Percentiles rank a stretch among this genome's conserved stretches.
phyloP scores from a whole-genome alignment of 2,797 vertebrate genomes.

The Lithobates sylvaticus region DNA sequence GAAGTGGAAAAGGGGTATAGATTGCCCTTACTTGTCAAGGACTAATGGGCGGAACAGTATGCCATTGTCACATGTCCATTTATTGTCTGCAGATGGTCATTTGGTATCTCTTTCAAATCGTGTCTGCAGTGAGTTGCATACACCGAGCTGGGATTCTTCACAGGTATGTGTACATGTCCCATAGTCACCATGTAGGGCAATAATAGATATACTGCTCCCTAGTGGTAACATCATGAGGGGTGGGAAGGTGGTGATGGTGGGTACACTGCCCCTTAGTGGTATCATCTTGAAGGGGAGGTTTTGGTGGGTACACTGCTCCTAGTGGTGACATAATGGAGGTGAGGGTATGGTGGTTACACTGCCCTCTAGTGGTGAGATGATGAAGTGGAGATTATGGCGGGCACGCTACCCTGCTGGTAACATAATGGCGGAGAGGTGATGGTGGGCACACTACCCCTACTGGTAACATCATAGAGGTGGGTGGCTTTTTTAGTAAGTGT shows the following conservation, averaged over 20 bases:
- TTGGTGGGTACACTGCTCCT: neutral
- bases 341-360: too few species aligned
- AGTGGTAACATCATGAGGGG: neutral
- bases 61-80: neutral
- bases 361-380: too few species aligned
- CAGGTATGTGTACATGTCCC: constrained; percentile 76
- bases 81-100: constrained; percentile 84
- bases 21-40: too few species aligned
- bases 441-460: neutral
- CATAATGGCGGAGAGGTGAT: neutral
- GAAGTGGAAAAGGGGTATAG: too few species aligned
- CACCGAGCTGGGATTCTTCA: constrained; percentile 96
- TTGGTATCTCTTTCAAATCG: constrained; percentile 97
- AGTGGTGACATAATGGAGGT: neutral
- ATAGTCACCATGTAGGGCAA: too few species aligned
- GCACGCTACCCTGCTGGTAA: too few species aligned
- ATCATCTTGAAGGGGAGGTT: neutral
- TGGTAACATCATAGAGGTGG: neutral
- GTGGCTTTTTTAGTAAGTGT: neutral
- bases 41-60: neutral
- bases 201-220: too few species aligned
- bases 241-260: too few species aligned
- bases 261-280: too few species aligned
- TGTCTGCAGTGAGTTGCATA: constrained; percentile 94
- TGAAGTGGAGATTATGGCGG: too few species aligned